phyloP scores from a whole-genome alignment of 2,888 invertebrate species.

The Mimumesa dahlbomi region DNA sequence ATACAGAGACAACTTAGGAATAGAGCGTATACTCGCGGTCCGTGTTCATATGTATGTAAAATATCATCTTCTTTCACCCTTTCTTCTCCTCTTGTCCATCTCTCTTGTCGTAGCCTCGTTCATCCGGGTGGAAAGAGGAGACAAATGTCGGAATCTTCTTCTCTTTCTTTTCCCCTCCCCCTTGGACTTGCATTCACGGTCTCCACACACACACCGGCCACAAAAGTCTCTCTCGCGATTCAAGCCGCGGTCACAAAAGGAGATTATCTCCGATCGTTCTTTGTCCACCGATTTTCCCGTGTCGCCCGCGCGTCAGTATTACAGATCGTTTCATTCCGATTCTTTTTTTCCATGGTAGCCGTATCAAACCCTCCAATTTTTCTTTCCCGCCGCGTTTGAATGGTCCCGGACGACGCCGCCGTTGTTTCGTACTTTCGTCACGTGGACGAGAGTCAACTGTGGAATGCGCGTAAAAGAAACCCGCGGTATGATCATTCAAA shows the following conservation, averaged over 20 bases:
- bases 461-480: neutral
- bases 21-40: neutral
- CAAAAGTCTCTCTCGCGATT: constrained; percentile 54
- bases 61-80: constrained; percentile 30
- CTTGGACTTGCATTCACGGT: constrained; percentile 29
- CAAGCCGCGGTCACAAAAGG: constrained; percentile 48
- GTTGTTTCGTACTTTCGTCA: constrained; percentile 1
- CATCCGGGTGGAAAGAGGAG: constrained; percentile 51
- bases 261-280: constrained; percentile 71
- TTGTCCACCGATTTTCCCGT: constrained; percentile 63
- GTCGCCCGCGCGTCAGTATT: constrained; percentile 46
- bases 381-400: constrained; percentile 26
- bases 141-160: constrained; percentile 55
- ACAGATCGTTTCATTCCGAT: constrained; percentile 33
- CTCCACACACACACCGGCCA: constrained; percentile 31
- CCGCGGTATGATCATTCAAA: neutral
- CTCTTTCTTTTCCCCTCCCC: constrained; percentile 17
- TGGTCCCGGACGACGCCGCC: neutral
- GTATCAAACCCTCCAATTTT: constrained; percentile 53
- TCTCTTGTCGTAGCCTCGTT: constrained; percentile 14
- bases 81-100: neutral
- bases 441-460: neutral
- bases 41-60: constrained; percentile 45
- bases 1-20: neutral
- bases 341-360: constrained; percentile 30